These are phyloP conservation scores for Gasteruption jaculator DNA, from an alignment of 2,888 invertebrate genomes.

Conservation along the genomic window DNA sequence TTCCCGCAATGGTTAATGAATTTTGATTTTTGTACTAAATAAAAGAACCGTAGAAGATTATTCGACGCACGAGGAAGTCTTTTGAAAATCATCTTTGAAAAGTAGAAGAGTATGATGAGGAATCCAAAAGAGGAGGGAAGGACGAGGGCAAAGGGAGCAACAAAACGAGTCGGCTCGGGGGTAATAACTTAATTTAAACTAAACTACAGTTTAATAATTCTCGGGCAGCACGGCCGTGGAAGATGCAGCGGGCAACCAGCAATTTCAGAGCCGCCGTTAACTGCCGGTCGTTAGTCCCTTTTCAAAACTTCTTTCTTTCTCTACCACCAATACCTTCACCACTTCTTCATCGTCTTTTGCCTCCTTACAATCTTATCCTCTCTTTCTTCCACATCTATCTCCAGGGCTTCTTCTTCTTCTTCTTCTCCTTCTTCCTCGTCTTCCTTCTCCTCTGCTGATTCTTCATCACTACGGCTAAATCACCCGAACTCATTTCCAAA, in stretches of 20 bases:
- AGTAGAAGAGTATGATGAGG: constrained; percentile 15
- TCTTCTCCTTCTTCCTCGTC: constrained; percentile 8
- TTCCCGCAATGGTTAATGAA: no score
- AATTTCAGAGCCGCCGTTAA: constrained; percentile 53
- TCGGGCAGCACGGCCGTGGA: constrained; percentile 40
- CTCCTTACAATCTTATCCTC: constrained; percentile 14
- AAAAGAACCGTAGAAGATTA: no score
- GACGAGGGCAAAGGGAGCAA: constrained; percentile 32
- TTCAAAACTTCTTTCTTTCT: constrained; percentile 51
- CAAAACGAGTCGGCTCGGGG: constrained; percentile 42
- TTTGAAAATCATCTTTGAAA: no score
- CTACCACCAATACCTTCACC: constrained; percentile 28
- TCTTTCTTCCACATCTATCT: constrained; percentile 4
- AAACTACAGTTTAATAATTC: constrained; percentile 54
- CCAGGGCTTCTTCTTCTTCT: constrained; percentile 12
- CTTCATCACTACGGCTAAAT: no score
- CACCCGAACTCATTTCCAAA: no score
- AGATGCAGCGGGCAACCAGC: constrained; percentile 49
- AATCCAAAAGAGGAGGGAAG: constrained; percentile 22
- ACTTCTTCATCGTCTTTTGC: constrained; percentile 19
- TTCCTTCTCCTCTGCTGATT: not conserved
- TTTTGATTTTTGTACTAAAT: no score
- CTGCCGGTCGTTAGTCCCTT: constrained; percentile 54
- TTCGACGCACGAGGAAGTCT: no score
- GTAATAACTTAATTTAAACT: constrained; percentile 54